Percentiles rank a stretch among this genome's conserved stretches.
phyloP scores from a whole-genome alignment of 1,140 invertebrate genomes.

The Ylistrum balloti region DNA sequence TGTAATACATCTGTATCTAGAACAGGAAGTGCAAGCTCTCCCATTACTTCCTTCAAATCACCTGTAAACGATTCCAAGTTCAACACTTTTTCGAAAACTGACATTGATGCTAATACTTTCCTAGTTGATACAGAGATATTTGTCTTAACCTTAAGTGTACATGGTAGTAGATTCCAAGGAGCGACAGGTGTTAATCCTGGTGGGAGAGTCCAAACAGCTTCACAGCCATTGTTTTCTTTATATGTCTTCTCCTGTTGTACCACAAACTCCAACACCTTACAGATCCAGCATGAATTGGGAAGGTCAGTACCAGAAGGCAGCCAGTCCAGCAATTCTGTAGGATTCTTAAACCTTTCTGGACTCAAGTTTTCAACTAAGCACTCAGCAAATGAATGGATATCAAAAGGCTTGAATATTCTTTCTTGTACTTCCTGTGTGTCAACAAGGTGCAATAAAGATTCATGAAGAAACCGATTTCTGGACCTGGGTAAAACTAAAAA shows the following conservation, averaged over 20 bases:
- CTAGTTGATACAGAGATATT: neutral
- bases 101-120: neutral
- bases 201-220: neutral
- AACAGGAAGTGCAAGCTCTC: neutral
- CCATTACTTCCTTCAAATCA: neutral
- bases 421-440: neutral
- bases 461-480: conserved; percentile 21
- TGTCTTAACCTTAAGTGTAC: neutral
- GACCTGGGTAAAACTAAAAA: conserved; percentile 34
- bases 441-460: neutral
- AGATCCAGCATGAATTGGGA: neutral
- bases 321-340: conserved; percentile 44
- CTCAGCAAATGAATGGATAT: conserved; percentile 23
- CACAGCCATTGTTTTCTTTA: neutral
- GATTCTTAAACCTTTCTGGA: conserved; percentile 25
- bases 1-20: neutral
- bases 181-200: neutral
- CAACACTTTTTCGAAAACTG: neutral
- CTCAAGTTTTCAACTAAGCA: conserved; percentile 22
- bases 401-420: conserved; percentile 23
- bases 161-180: neutral
- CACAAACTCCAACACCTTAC: conserved; percentile 29
- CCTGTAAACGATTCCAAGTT: neutral
- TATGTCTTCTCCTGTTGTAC: neutral
- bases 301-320: neutral